These are phyloP conservation scores for Illadopsis cleaveri DNA, from an alignment of 2,113 vertebrate genomes.

Conservation along the genomic window DNA sequence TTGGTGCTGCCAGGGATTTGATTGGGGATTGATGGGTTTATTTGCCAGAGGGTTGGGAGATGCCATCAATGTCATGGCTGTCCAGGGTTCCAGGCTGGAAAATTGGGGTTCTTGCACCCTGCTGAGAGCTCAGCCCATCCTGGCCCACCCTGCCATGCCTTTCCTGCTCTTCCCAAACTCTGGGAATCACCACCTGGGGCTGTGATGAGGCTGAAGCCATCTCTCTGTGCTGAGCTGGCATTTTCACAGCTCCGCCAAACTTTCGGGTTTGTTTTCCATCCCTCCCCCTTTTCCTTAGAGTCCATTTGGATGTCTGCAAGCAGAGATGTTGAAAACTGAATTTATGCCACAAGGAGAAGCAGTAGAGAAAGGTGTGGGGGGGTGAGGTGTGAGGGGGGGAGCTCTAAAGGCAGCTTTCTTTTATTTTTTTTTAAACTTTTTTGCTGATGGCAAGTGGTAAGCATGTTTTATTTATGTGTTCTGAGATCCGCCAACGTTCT, in stretches of 20 bases:
- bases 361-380: neutral
- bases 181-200: accelerated
- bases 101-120: accelerated
- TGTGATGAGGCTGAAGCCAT: accelerated
- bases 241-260: neutral
- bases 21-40: neutral
- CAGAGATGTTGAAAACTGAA: neutral
- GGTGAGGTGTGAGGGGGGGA: neutral
- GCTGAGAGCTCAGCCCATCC: neutral
- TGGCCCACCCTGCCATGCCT: neutral
- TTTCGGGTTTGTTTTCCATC: neutral
- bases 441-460: constrained; percentile 41
- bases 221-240: neutral
- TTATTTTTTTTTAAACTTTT: neutral
- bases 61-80: accelerated
- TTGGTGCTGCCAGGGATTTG: neutral
- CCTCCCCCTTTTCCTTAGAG: neutral
- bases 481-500: neutral
- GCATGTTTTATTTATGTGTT: constrained; percentile 69
- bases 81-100: neutral
- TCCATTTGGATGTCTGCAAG: neutral
- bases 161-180: neutral
- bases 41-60: neutral
- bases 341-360: neutral
- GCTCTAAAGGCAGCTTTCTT: neutral